These are phyloP conservation scores for Campoplex nolae DNA, from an alignment of 2,888 invertebrate genomes.

Conservation along the genomic window DNA sequence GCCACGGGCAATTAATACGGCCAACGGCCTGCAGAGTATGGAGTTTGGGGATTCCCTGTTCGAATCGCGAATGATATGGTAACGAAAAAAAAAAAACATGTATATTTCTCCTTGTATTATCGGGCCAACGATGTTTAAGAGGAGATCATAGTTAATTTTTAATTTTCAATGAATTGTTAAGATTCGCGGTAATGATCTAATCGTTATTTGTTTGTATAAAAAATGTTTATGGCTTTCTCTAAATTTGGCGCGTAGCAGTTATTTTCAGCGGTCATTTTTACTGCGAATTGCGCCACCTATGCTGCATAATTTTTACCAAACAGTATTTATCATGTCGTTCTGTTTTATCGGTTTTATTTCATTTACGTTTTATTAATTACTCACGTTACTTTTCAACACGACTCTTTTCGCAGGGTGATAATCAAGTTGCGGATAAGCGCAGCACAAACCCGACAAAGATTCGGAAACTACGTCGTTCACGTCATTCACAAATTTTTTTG, in stretches of 20 bases:
- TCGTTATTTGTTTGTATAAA: background rate
- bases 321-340: background rate
- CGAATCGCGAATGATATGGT: too few relatives aligned
- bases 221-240: background rate
- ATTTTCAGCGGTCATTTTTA: background rate
- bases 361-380: constrained; percentile 57
- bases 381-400: constrained; percentile 77
- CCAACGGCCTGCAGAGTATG: too few relatives aligned
- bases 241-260: background rate
- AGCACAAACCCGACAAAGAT: constrained; percentile 77
- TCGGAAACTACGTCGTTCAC: constrained; percentile 78
- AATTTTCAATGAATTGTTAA: too few relatives aligned
- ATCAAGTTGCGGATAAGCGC: constrained; percentile 79
- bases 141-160: too few relatives aligned
- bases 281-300: background rate
- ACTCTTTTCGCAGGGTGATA: constrained; percentile 78
- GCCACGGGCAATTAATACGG: too few relatives aligned
- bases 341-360: background rate
- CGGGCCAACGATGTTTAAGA: too few relatives aligned
- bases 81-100: too few relatives aligned
- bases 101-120: too few relatives aligned
- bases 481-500: constrained; percentile 79
- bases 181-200: too few relatives aligned
- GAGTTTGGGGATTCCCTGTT: too few relatives aligned
- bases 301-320: background rate